phyloP scores from a whole-genome alignment of 2,888 invertebrate species.

The Coleophora flavipennella region DNA sequence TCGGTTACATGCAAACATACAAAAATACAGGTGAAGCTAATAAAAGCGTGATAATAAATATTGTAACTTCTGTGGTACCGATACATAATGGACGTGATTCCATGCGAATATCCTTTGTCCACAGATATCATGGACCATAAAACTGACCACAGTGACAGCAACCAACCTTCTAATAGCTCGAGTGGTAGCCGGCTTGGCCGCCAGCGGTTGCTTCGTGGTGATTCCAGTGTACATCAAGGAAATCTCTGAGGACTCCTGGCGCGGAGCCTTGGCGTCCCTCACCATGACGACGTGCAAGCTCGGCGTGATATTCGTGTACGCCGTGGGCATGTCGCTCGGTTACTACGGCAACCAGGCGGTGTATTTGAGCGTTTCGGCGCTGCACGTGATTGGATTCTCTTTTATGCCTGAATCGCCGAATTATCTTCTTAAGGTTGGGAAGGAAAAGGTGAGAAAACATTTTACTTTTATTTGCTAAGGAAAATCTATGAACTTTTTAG shows the following conservation, averaged over 20 bases:
- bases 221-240: constrained; percentile 47
- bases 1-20: no score
- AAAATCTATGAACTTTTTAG: no score
- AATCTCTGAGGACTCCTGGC: constrained; percentile 39
- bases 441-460: constrained; percentile 34
- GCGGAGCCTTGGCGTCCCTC: constrained; percentile 42
- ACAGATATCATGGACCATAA: constrained; percentile 50
- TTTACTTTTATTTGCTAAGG: background rate
- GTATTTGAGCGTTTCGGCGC: constrained; percentile 30
- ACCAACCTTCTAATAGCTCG: constrained; percentile 33
- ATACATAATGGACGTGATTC: no score
- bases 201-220: constrained; percentile 45
- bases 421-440: constrained; percentile 40
- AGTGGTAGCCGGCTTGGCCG: constrained; percentile 37
- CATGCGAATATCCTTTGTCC: background rate
- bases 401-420: constrained; percentile 57
- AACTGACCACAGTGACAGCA: constrained; percentile 29
- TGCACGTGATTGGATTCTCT: constrained; percentile 33
- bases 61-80: no score
- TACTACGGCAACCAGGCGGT: constrained; percentile 37
- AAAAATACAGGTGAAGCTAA: no score
- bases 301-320: constrained; percentile 50
- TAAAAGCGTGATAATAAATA: no score
- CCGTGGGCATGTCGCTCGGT: constrained; percentile 33
- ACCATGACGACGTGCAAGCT: constrained; percentile 51